Percentiles rank a stretch among this genome's conserved stretches.
Conservation (phyloP, 2,797 vertebrate species). For the Haliaeetus vocifer region DNA sequence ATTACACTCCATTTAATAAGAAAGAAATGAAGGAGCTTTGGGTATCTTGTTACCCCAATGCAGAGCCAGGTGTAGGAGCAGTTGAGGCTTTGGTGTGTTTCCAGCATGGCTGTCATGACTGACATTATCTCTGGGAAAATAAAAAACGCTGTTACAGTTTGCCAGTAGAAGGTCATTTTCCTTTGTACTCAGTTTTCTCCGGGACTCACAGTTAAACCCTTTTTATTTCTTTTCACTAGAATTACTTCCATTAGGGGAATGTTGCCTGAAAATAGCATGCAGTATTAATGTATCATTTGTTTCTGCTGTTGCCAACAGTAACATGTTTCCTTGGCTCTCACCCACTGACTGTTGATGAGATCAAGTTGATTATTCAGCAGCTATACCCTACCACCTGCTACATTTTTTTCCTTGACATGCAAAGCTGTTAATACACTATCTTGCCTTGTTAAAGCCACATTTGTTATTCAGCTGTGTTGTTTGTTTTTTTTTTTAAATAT, state of each 20-base stretch:
- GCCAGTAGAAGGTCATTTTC: not conserved
- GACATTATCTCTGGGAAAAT: not conserved
- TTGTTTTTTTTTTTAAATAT: not conserved
- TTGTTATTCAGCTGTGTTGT: not conserved
- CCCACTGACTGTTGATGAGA: not conserved
- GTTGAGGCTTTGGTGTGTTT: not conserved
- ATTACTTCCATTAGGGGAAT: not conserved
- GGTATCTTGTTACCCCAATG: not conserved
- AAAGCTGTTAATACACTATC: not conserved
- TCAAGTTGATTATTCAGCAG: constrained; percentile 53
- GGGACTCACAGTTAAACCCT: not conserved
- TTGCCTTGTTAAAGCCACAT: not conserved
- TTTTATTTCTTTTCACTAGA: not conserved
- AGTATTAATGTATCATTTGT: constrained; percentile 6
- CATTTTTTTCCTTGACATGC: not conserved
- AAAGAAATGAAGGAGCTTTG: not conserved
- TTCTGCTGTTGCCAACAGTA: constrained; percentile 50
- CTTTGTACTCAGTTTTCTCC: not conserved
- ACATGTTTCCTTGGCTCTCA: constrained; percentile 17
- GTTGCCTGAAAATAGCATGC: not conserved
- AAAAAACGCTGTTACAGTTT: rapidly evolving
- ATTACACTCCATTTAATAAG: rapidly evolving
- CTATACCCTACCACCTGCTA: constrained; percentile 42
- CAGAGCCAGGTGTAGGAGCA: not conserved
- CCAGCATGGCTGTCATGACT: not conserved